Base-by-base conservation (phyloP, 1,140 invertebrate species). In the Dolichoris vasculosae region DNA sequence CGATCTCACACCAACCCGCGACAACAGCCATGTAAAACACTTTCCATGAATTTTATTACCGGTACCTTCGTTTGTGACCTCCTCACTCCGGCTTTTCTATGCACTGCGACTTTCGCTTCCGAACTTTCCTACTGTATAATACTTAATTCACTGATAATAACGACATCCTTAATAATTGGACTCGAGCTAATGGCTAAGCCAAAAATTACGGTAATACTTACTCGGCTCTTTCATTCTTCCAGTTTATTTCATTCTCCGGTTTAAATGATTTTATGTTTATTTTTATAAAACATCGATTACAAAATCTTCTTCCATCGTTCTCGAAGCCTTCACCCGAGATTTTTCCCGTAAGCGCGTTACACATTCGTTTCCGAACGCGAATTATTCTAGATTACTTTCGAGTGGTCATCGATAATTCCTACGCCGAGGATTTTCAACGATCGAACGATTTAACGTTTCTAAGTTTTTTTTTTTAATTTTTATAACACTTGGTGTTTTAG, bases 1-100 rank as follows among this genome's bases (percentile, higher is more conserved):
- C 55, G 67, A 76, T 71, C 84, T 46, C 84, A 15, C 63, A 55
- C 30, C 40, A 43, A 26, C 7, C n/a, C 40, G 67, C 32, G 78
- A 86, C 87, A 87, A 86, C 88, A 88, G 63, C 87, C 84, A 90
- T 92, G 90, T 91, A 91, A 92, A 92, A 92, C 91, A 92, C 92
- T 91, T 92, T 90, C 89, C 90, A 88, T 90, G 89, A 92, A 92
- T 92, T 92, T 92, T 92, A 92, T 92, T 92, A 88, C 87, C 88
- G 40, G 40, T 43, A 63, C 63, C 76, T 79, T 79, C 59, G 75
- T 78, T 55, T n/a, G 63, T 40, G 11, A 43, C 30, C 38, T 83
- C 40, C 17, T 63, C 38, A 23, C 13, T 40, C 38, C 26, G 30
- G 13, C 71, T 75, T 76, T 76, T 76, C 82, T 63, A 32, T 63